Evolutionary conservation across 2,113 vertebrate species (phyloP).

Genomic region (Caranx ignobilis): DNA sequence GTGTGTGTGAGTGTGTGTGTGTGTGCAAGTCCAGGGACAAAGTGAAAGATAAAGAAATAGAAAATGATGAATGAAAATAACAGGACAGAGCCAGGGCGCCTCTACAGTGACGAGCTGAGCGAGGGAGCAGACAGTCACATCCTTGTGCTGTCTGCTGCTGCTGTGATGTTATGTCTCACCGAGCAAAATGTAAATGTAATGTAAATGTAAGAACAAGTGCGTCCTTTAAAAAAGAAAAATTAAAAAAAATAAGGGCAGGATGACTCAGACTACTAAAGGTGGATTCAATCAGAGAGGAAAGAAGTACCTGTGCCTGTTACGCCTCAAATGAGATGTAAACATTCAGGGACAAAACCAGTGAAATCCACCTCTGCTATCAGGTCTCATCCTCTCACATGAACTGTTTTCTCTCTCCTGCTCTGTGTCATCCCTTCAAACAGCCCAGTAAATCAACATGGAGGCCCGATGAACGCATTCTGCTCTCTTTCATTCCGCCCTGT

Average conservation of each 20-base stretch:
- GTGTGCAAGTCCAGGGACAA: background rate
- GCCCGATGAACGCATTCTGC: conserved; percentile 2
- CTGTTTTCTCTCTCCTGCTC: background rate
- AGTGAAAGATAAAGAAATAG: background rate
- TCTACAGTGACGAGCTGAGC: conserved; percentile 15
- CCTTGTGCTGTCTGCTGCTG: background rate
- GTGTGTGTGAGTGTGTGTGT: conserved; percentile 7
- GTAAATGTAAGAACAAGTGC: conserved; percentile 31
- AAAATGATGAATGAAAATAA: conserved; percentile 28
- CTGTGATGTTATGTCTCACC: conserved; percentile 21
- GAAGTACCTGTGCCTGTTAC: background rate
- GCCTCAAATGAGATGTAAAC: background rate
- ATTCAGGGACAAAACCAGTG: background rate
- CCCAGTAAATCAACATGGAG: background rate
- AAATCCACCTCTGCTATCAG: background rate
- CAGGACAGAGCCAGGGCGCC: background rate
- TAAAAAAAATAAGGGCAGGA: conserved; percentile 27
- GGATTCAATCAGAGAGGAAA: background rate
- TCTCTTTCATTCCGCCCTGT: background rate
- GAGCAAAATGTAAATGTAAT: conserved; percentile 55
- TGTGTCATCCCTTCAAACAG: background rate
- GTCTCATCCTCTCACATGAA: background rate
- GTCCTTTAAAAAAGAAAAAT: conserved; percentile 48
- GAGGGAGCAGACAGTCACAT: conserved; percentile 7
- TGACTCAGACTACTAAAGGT: conserved; percentile 51